Base-by-base conservation (phyloP, 35 echinoderm and acorn worm species). In the Apostichopus parvimensis region DNA sequence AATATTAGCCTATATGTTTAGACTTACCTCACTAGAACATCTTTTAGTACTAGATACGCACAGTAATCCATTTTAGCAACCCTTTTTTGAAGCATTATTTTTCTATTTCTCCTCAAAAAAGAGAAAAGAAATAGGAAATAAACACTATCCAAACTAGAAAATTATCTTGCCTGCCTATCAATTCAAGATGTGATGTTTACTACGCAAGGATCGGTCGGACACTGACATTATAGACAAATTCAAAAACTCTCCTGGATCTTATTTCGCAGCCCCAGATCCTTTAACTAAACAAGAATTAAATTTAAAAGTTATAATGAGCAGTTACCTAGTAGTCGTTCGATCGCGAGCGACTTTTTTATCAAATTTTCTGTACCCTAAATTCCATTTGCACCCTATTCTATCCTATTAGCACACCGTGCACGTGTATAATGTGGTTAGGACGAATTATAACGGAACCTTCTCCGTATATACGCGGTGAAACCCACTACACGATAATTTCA, bases 361-460 rank as follows among this genome's bases (percentile, higher is more conserved):
- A 91, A 91, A 91, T 91, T 91, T 45, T 91, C 72, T 20, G 71
- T 57, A 77, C 89, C 89, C 55, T 18, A 91, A 91, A 91, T 91
- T 91, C 89, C 55, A 91, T 91, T 91, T 91, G 55, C 89, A 79
- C 89, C 89, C 89, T 91, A 91, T 91, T 91, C 76, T 77, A 77
- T 91, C 76, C 76, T 77, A 91, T 91, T 91, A 91, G 72, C 55
- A 91, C 71, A 54, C 72, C 10, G 72, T 91, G 89, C 77, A 91
- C 89, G 89, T 91, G 89, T 91, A 25, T 91, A 78, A 91, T 91
- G 22, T 91, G 89, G 89, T 91, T 91, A 91, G 89, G 71, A 79
- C 73, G 73, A 91, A 91, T 91, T 91, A 91, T 77, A 57, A 14
- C 71, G 53, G 53, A 26, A 55, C 28, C 34, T 62, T 24, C 9